Percentiles rank a stretch among this genome's conserved stretches.
These are phyloP conservation scores for Pantherophis alleghaniensis DNA, from an alignment of 2,797 vertebrate species.

Conservation along the genomic window DNA sequence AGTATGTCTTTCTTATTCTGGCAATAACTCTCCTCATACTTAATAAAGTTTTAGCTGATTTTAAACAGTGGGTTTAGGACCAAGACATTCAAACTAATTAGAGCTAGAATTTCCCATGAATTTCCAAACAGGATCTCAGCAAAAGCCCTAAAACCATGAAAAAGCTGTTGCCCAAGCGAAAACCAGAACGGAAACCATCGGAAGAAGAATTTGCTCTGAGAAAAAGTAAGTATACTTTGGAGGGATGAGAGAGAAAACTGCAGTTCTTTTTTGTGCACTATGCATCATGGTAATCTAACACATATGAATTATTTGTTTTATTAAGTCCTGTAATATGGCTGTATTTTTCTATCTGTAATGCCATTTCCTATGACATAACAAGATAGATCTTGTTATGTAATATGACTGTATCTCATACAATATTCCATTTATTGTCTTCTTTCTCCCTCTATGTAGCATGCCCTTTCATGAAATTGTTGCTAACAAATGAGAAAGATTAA, in stretches of 20 bases:
- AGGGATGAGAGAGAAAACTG: background rate
- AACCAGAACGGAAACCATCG: constrained; percentile 94
- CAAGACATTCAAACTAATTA: background rate
- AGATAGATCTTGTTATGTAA: no score
- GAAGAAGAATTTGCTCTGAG: constrained; percentile 96
- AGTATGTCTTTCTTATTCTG: background rate
- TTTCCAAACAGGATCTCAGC: constrained; percentile 88
- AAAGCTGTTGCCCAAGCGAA: constrained; percentile 95
- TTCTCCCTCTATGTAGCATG: background rate
- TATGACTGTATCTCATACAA: no score
- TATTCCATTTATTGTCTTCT: no score
- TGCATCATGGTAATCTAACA: background rate
- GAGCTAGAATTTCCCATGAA: background rate
- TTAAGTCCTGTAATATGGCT: background rate
- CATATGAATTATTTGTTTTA: background rate
- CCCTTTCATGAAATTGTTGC: background rate
- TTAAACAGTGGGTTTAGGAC: background rate
- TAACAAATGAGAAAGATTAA: background rate
- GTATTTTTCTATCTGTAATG: background rate
- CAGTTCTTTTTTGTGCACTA: background rate
- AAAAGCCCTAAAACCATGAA: constrained; percentile 99
- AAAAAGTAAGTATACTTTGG: constrained; percentile 83
- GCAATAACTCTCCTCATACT: background rate
- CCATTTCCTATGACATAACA: no score
- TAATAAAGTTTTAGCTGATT: background rate